These are phyloP conservation scores for Tyto alba DNA, from an alignment of 2,113 vertebrate species.

Conservation along the genomic window DNA sequence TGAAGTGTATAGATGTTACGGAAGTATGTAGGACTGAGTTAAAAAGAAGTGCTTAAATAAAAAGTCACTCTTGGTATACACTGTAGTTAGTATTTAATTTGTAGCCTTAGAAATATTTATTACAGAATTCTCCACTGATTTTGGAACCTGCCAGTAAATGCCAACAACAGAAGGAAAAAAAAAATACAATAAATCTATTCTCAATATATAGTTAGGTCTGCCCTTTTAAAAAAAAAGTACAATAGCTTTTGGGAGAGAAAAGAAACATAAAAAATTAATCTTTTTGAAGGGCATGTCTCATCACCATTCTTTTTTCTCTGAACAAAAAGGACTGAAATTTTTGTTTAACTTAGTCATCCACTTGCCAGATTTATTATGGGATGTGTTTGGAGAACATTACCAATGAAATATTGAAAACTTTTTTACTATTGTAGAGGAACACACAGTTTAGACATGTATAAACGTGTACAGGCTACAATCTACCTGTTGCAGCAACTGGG, in stretches of 20 bases:
- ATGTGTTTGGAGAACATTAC: neutral
- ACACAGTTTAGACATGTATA: neutral
- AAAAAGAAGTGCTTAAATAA: neutral
- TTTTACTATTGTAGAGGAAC: neutral
- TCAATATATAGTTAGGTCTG: neutral
- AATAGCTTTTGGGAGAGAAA: neutral
- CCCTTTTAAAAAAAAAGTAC: neutral
- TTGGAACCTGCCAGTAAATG: neutral
- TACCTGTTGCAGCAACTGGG: neutral
- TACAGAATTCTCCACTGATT: neutral
- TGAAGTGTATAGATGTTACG: neutral
- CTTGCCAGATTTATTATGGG: neutral
- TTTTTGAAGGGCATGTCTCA: neutral
- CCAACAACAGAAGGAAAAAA: neutral
- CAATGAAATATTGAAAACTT: neutral
- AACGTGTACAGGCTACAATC: neutral
- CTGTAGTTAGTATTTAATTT: neutral
- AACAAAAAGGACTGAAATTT: neutral
- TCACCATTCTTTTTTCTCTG: neutral
- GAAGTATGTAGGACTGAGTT: neutral
- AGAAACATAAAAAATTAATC: neutral
- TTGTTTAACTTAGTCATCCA: neutral
- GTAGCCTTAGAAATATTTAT: neutral
- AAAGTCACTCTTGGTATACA: neutral
- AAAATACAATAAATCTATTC: neutral